Evolutionary conservation across 2,113 vertebrate genomes (phyloP).

Genomic region (Taurulus bubalis): DNA sequence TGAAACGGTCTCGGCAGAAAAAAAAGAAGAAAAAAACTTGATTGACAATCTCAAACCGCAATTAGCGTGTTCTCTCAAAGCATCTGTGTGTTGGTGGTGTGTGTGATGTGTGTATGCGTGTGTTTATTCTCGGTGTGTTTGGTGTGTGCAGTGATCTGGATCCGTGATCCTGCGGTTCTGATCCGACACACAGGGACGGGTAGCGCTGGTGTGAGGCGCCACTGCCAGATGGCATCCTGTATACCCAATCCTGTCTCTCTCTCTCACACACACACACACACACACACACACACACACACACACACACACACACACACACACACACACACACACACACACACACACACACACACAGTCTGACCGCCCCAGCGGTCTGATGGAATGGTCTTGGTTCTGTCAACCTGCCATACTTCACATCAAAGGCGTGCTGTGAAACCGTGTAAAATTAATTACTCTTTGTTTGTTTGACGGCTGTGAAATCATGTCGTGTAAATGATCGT

Average conservation of each 20-base stretch:
- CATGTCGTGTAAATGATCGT: constrained; percentile 1
- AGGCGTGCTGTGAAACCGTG: constrained; percentile 59
- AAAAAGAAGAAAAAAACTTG: constrained; percentile 79
- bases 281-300: constrained; percentile 10
- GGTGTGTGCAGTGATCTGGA: constrained; percentile 90
- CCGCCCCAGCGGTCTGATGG: constrained; percentile 64
- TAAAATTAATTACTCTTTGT: constrained; percentile 69
- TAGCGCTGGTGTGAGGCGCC: constrained; percentile 87
- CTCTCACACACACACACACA: constrained; percentile 20
- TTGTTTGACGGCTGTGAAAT: constrained; percentile 43
- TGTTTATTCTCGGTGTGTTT: constrained; percentile 64
- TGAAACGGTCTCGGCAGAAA: constrained; percentile 34
- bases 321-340: constrained; percentile 18
- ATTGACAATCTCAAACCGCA: constrained; percentile 95
- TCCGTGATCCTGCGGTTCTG: constrained; percentile 91
- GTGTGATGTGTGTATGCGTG: constrained; percentile 43
- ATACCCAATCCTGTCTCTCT: constrained; percentile 66
- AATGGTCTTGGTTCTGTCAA: constrained; percentile 72
- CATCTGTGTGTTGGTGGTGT: constrained; percentile 64
- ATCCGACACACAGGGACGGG: constrained; percentile 91
- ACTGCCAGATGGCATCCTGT: constrained; percentile 92
- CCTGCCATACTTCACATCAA: constrained; percentile 60
- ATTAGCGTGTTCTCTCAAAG: constrained; percentile 90
- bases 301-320: constrained; percentile 15
- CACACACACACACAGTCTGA: constrained; percentile 32